Percentiles rank a stretch among this genome's conserved stretches.
Evolutionary conservation across 2,888 invertebrate genomes (phyloP).

Genomic region (Ceraclea dissimilis): DNA sequence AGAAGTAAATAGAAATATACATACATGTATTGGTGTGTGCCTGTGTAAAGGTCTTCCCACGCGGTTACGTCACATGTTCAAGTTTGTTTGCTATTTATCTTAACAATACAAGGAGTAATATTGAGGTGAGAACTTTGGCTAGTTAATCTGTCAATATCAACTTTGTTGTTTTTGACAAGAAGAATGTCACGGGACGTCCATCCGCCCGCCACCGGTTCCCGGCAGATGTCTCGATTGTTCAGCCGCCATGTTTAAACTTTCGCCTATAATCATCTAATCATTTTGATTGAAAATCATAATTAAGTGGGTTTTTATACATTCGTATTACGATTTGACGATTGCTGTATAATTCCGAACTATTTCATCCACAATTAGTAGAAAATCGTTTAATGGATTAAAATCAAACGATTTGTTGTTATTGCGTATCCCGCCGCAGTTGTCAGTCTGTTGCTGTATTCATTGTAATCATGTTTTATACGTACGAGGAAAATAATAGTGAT

Average conservation of each 20-base stretch:
- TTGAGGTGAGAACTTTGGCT: slow-evolving; percentile 9
- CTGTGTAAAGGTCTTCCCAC: slow-evolving; percentile 21
- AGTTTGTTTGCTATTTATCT: slow-evolving; percentile 13
- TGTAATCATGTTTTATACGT: slow-evolving; percentile 4
- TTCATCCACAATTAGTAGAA: neutral
- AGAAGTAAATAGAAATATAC: slow-evolving; percentile 20
- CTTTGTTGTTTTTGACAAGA: neutral
- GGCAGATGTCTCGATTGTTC: slow-evolving; percentile 19
- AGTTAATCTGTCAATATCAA: neutral
- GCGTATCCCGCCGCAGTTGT: slow-evolving; percentile 17
- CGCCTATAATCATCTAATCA: slow-evolving; percentile 5
- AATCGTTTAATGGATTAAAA: slow-evolving; percentile 5
- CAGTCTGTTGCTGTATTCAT: slow-evolving; percentile 15
- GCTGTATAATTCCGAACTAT: neutral
- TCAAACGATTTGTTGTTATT: slow-evolving; percentile 13
- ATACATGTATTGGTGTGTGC: slow-evolving; percentile 16
- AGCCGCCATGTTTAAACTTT: slow-evolving; percentile 20
- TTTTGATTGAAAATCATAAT: neutral
- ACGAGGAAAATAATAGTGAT: neutral
- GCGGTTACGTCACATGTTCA: slow-evolving; percentile 23
- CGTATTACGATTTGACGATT: neutral
- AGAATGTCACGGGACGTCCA: slow-evolving; percentile 1
- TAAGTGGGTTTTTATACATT: neutral
- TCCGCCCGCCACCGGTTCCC: slow-evolving; percentile 15
- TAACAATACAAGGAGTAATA: slow-evolving; percentile 3